phyloP scores from a whole-genome alignment of 2,113 vertebrate genomes.

The Glareola pratincola region DNA sequence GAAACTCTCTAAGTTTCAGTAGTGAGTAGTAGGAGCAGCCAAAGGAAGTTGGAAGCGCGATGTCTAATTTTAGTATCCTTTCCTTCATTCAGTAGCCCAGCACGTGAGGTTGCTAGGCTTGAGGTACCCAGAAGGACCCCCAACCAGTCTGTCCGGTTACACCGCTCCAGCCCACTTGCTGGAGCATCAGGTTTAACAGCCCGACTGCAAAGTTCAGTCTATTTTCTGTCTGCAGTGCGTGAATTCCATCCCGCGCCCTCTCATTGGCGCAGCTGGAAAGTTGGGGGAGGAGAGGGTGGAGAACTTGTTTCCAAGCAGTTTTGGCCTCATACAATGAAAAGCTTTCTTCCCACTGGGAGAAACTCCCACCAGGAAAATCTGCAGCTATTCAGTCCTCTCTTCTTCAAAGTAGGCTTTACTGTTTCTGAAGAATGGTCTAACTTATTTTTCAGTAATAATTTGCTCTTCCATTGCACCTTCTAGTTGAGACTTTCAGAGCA shows the following conservation, averaged over 20 bases:
- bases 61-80: not conserved
- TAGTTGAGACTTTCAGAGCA: not conserved
- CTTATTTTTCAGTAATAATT: conserved; percentile 17
- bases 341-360: conserved; percentile 67
- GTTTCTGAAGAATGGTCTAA: not conserved
- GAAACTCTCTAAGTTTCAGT: not conserved
- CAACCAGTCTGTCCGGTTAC: conserved; percentile 64
- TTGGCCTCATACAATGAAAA: conserved; percentile 71
- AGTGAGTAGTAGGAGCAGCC: not conserved
- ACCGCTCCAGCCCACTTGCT: conserved; percentile 50
- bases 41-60: not conserved
- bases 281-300: conserved; percentile 72
- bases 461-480: conserved; percentile 58
- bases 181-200: conserved; percentile 59
- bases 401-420: conserved; percentile 34
- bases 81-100: not conserved
- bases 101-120: not conserved
- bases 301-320: conserved; percentile 71
- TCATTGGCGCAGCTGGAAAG: conserved; percentile 68
- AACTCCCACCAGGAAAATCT: conserved; percentile 66
- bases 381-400: conserved; percentile 38
- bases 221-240: conserved; percentile 44
- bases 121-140: not conserved
- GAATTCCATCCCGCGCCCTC: conserved; percentile 64
- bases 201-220: conserved; percentile 47